Percentiles rank a stretch among this genome's conserved stretches.
Evolutionary conservation across 2,888 invertebrate genomes (phyloP).

Genomic region (Schizaphis graminum): DNA sequence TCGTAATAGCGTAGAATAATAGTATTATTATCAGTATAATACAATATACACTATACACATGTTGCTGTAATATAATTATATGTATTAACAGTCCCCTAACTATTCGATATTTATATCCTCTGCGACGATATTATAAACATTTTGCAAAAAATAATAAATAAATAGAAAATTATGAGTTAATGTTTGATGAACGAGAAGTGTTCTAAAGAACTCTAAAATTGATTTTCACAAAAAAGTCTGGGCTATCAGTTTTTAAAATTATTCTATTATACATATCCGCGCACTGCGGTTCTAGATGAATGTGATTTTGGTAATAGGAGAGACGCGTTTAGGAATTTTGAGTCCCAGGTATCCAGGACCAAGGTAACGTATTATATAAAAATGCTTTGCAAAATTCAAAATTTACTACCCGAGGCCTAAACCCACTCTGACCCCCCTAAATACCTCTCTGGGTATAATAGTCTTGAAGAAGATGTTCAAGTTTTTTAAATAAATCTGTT

Average conservation of each 20-base stretch:
- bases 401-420: no score
- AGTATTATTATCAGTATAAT: not conserved
- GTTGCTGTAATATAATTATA: not conserved
- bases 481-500: not conserved
- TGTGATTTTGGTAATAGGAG: not conserved
- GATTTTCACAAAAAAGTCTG: not conserved
- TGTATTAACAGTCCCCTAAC: not conserved
- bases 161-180: not conserved
- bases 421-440: no score
- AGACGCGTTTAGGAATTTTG: no score
- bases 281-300: not conserved
- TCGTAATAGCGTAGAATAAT: not conserved
- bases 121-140: not conserved
- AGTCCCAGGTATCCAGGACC: no score
- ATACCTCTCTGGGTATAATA: not conserved
- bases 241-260: not conserved
- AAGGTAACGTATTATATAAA: no score
- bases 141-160: not conserved
- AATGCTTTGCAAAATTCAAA: no score
- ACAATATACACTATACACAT: not conserved
- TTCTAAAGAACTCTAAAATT: not conserved
- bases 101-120: not conserved
- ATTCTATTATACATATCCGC: not conserved
- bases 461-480: not conserved
- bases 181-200: not conserved